A percentile compares a stretch with the other conserved stretches of the same genome.
Conservation (phyloP, 2,797 vertebrate species). For the Delichon dasypus region DNA sequence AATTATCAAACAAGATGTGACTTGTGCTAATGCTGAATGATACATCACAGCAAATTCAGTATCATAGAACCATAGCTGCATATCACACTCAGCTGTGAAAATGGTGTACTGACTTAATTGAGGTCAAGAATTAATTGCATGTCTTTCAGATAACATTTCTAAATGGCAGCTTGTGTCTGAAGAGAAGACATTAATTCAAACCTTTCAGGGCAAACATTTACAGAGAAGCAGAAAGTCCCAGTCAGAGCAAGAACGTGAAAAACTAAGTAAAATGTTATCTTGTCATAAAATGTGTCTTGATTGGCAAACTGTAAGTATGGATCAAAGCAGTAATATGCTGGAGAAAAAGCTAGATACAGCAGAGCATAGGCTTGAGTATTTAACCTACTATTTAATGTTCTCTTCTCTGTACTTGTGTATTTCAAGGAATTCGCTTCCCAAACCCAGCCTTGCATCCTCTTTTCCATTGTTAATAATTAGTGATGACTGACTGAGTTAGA, state of each 20-base stretch:
- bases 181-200: constrained; percentile 8
- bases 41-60: background rate
- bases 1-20: background rate
- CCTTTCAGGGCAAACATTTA: background rate
- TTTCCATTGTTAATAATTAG: background rate
- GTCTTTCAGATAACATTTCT: constrained; percentile 21
- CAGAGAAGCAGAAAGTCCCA: constrained; percentile 12
- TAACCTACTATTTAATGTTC: background rate
- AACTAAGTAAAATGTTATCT: background rate
- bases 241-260: background rate
- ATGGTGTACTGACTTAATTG: background rate
- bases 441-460: background rate
- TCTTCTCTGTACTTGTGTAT: background rate
- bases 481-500: background rate
- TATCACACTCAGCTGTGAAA: background rate
- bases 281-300: background rate
- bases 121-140: constrained; percentile 32
- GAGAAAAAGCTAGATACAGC: background rate
- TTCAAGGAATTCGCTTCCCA: background rate
- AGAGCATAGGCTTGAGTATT: background rate
- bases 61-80: background rate
- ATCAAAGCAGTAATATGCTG: background rate
- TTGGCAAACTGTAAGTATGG: background rate
- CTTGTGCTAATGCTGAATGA: background rate
- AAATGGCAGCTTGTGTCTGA: background rate